These are phyloP conservation scores for Drosophila tropicalis DNA, from an alignment of 1,140 invertebrate genomes.

Conservation along the genomic window DNA sequence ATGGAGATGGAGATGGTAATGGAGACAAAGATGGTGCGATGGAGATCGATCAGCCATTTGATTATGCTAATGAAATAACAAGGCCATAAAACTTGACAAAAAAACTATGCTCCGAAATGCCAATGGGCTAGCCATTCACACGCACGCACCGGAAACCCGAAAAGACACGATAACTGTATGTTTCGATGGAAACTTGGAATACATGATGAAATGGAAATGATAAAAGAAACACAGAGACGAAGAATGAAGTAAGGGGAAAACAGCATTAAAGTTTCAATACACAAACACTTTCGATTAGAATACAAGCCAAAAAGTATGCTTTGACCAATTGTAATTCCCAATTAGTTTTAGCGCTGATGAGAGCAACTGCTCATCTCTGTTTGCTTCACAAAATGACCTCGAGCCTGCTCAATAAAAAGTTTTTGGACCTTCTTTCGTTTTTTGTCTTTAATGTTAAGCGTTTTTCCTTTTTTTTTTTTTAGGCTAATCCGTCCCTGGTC, in stretches of 20 bases:
- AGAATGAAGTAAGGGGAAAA: too few relatives aligned
- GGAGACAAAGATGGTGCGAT: neutral
- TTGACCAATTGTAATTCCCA: too few relatives aligned
- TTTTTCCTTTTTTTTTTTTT: neutral
- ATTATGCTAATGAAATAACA: slow-evolving; percentile 82
- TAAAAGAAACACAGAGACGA: neutral
- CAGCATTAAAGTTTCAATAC: too few relatives aligned
- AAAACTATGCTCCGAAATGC: slow-evolving; percentile 61
- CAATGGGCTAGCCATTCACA: slow-evolving; percentile 56
- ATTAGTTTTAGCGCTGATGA: too few relatives aligned
- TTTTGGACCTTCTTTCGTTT: too few relatives aligned
- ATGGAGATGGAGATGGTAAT: neutral
- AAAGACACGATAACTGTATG: neutral
- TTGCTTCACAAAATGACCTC: too few relatives aligned
- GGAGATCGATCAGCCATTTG: slow-evolving; percentile 52
- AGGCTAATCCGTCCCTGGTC: neutral
- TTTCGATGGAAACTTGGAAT: slow-evolving; percentile 6
- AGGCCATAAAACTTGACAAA: slow-evolving; percentile 66
- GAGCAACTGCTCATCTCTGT: too few relatives aligned
- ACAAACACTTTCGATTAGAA: too few relatives aligned
- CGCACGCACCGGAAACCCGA: slow-evolving; percentile 18
- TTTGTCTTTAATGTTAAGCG: too few relatives aligned
- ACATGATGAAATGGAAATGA: slow-evolving; percentile 9
- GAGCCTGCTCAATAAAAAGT: too few relatives aligned
- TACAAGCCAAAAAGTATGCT: too few relatives aligned